Evolutionary conservation across 2,113 vertebrate genomes (phyloP).

Genomic region (Eulacestoma nigropectus): DNA sequence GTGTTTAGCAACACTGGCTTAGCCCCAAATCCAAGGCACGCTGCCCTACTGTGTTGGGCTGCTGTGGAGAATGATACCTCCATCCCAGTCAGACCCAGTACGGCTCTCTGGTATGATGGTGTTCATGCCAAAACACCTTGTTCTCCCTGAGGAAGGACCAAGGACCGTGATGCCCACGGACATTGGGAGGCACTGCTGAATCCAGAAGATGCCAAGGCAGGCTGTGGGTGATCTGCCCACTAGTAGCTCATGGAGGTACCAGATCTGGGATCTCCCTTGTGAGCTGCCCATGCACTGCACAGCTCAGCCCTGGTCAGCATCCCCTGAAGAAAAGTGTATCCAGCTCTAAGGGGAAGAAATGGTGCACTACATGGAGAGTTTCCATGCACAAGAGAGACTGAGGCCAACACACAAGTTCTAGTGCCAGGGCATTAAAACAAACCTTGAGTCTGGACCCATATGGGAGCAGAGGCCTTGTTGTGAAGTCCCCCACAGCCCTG

Average conservation of each 20-base stretch:
- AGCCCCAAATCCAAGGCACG: neutral
- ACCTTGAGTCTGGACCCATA: neutral
- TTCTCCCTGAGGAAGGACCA: accelerated
- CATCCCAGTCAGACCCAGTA: neutral
- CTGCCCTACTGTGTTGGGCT: accelerated
- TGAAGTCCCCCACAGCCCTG: neutral
- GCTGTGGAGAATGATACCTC: neutral
- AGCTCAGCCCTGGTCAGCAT: neutral
- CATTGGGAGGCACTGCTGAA: neutral
- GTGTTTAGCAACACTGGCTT: accelerated
- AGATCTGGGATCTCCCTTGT: neutral
- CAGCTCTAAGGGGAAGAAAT: neutral
- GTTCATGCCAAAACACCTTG: neutral
- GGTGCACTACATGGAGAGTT: neutral
- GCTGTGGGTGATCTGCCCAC: neutral
- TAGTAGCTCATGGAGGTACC: neutral
- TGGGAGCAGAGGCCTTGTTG: neutral
- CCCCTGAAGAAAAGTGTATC: neutral
- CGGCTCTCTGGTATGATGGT: neutral
- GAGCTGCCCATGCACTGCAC: neutral
- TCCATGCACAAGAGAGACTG: neutral
- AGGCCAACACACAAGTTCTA: neutral
- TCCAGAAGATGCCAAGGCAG: neutral
- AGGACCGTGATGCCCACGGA: neutral
- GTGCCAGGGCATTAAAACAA: neutral